Conservation (phyloP, 1,140 invertebrate species). For the Achroia grisella region DNA sequence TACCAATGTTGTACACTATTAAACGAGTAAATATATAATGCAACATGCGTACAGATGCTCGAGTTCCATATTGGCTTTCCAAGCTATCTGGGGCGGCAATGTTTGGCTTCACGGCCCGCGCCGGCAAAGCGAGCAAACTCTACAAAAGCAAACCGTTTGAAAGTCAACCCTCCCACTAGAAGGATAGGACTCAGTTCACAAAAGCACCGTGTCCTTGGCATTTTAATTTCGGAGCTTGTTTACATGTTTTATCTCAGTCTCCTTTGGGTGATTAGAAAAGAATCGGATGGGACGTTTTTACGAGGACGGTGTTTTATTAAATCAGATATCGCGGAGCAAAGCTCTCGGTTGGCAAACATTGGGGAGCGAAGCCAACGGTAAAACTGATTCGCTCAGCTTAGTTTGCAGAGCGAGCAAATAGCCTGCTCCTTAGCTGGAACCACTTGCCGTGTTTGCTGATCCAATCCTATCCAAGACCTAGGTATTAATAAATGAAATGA, state of each 20-base stretch:
- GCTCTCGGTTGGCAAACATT: too few species aligned
- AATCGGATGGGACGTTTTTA: conserved; percentile 3
- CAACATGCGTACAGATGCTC: conserved; percentile 1
- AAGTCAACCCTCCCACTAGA: not conserved
- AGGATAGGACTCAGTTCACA: not conserved
- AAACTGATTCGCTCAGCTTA: not conserved
- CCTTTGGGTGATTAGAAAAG: conserved; percentile 9
- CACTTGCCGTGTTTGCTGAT: conserved; percentile 3
- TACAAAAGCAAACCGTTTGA: not conserved
- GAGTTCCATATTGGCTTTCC: conserved; percentile 5
- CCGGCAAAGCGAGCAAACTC: not conserved
- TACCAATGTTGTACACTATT: too few species aligned
- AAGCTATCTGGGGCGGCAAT: conserved; percentile 5
- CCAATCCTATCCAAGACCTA: not conserved
- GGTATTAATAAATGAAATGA: not conserved
- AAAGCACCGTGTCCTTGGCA: not conserved
- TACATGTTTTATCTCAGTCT: conserved; percentile 8
- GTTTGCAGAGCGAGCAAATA: conserved; percentile 2
- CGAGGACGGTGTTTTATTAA: not conserved
- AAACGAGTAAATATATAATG: not conserved
- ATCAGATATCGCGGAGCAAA: not conserved
- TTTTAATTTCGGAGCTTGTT: conserved; percentile 12
- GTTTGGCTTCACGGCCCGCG: not conserved
- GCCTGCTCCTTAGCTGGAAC: not conserved
- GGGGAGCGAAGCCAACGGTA: not conserved